These are phyloP conservation scores for Sphinx pinastri DNA, from an alignment of 2,888 invertebrate genomes.

Conservation along the genomic window DNA sequence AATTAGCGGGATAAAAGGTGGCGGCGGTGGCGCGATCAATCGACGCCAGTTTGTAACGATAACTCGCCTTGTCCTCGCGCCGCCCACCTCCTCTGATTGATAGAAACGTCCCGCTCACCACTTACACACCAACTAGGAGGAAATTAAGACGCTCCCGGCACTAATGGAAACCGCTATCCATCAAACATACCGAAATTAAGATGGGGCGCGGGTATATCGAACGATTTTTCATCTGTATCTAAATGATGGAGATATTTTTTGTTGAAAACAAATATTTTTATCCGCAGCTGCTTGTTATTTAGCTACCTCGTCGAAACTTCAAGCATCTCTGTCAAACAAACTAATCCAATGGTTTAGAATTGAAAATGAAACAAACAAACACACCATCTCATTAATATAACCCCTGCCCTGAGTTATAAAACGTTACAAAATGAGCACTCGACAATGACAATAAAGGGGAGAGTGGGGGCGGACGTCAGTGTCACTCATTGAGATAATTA, in stretches of 20 bases:
- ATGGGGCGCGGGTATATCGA: constrained; percentile 47
- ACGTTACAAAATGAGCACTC: constrained; percentile 49
- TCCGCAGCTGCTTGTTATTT: neutral
- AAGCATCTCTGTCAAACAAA: neutral
- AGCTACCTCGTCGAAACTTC: neutral
- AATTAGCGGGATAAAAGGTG: constrained; percentile 71
- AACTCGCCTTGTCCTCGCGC: constrained; percentile 53
- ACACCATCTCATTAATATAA: constrained; percentile 37
- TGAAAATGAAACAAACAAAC: neutral
- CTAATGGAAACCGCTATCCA: constrained; percentile 75
- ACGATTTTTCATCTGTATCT: constrained; percentile 59
- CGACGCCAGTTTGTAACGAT: constrained; percentile 70
- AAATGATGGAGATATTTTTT: constrained; percentile 61
- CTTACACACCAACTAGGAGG: constrained; percentile 63
- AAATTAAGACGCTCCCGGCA: constrained; percentile 71
- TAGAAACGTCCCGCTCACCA: constrained; percentile 66
- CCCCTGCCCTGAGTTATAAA: constrained; percentile 31
- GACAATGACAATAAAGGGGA: constrained; percentile 47
- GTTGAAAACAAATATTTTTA: constrained; percentile 52
- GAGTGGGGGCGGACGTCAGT: constrained; percentile 50
- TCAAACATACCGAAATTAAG: constrained; percentile 70
- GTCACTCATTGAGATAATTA: constrained; percentile 65
- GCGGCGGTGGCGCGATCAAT: constrained; percentile 66
- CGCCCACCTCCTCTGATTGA: constrained; percentile 62
- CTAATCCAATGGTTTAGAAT: neutral